Percentiles rank a stretch among this genome's conserved stretches.
Evolutionary conservation across 64 coral and sea anemone species (phyloP).

Genomic region (Montipora foliosa): DNA sequence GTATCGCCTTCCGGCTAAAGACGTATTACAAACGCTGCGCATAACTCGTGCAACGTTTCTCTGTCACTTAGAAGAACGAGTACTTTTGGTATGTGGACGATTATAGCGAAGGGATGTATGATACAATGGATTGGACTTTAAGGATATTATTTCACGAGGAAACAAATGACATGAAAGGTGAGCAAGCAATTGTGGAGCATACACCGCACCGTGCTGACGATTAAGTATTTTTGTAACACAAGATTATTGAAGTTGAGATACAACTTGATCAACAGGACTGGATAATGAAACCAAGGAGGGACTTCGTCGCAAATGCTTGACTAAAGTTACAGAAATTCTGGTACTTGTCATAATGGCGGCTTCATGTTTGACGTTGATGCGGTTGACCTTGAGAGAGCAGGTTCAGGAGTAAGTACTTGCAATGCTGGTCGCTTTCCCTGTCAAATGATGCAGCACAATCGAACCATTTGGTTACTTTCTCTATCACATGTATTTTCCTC

Average conservation of each 20-base stretch:
- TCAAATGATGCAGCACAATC: neutral
- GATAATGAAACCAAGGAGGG: neutral
- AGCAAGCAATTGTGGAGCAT: neutral
- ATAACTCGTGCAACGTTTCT: neutral
- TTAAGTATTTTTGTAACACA: no score
- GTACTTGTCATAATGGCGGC: slow-evolving; percentile 6
- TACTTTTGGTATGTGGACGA: slow-evolving; percentile 31
- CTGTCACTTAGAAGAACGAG: neutral
- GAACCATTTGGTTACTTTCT: no score
- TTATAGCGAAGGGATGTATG: neutral
- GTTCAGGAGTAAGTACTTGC: neutral
- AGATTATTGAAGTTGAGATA: neutral
- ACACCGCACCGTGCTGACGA: no score
- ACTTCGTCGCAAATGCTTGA: neutral
- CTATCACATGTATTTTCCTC: no score
- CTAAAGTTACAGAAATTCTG: neutral
- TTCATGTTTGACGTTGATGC: neutral
- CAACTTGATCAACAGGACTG: neutral
- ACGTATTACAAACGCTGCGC: neutral
- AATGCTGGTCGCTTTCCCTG: neutral
- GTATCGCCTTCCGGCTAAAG: no score
- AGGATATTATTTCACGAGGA: neutral
- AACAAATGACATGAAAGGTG: neutral
- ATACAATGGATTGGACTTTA: slow-evolving; percentile 2
- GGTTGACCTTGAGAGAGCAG: neutral